Base-by-base conservation (phyloP, 1,140 invertebrate genomes). In the Probaryconus sp. region DNA sequence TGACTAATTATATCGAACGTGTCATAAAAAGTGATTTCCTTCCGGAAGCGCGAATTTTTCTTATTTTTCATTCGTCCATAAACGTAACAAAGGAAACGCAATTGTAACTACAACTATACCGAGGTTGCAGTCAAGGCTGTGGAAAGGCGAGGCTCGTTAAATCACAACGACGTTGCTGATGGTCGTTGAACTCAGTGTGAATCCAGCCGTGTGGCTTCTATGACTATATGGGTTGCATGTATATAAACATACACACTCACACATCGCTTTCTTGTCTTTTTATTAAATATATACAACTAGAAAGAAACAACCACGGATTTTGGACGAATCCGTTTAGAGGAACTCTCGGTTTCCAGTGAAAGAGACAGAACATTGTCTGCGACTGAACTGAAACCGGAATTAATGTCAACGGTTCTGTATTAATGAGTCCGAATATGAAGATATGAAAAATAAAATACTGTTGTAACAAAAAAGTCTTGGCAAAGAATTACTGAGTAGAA, bases 91-190 rank as follows among this genome's bases (percentile, higher is more conserved):
- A 70, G 53, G 40, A 55, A 70, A 40, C 50, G 56, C 42, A 70
- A 42, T 63, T 63, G 38, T 61, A 40, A 38, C 28, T 42, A 56
- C 67, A 69, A 63, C 56, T 48, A 47, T 61, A n/a, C 47, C 65
- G 56, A 70, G 67, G 67, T 70, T 70, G 28, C 56, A 70, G 67
- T 70, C 67, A 70, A 70, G 67, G 67, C 67, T 70, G 50, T 70
- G 50, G 56, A 70, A 70, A 70, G 56, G 56, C 67, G 56, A 70
- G 67, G 55, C 67, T 70, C 21, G 67, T 70, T 70, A 70, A 61
- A 56, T 70, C 53, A 63, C 67, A 33, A 58, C 56, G 55, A 70
- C 67, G 56, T 35, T 31, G 50, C 33, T 17, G 47, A 70, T 70
- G 67, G 67, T 70, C 67, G 67, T 61, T 70, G 67, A 70, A 70